Evolutionary conservation across 2,113 vertebrate genomes (phyloP).

Genomic region (Pterophyllum scalare): DNA sequence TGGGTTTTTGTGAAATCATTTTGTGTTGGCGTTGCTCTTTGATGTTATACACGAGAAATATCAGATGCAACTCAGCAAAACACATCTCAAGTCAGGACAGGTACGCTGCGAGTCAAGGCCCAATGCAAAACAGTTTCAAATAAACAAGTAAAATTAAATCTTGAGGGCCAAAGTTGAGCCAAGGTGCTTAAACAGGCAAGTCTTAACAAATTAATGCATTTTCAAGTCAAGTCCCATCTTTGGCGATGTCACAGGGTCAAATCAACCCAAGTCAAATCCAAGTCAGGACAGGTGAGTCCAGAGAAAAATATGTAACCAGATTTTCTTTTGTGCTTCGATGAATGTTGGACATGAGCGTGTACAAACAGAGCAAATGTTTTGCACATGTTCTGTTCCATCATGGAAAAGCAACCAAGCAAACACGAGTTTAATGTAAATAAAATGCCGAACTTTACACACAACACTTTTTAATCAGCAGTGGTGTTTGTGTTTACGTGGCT

Average conservation of each 20-base stretch:
- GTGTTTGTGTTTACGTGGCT: neutral
- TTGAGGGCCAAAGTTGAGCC: neutral
- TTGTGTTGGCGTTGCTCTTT: neutral
- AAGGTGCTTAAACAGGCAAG: neutral
- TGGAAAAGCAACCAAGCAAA: neutral
- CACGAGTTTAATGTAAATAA: neutral
- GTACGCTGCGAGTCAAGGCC: fast-evolving
- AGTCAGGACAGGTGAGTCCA: neutral
- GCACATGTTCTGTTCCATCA: neutral
- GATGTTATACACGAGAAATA: neutral
- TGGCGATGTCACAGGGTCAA: neutral
- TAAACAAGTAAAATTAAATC: neutral
- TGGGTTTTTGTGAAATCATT: no score
- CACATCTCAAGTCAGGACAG: neutral
- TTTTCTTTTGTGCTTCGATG: neutral
- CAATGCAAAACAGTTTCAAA: neutral
- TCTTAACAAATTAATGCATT: neutral
- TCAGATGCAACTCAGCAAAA: neutral
- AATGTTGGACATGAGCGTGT: neutral
- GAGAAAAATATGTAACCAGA: neutral
- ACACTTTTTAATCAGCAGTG: neutral
- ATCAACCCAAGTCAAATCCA: neutral
- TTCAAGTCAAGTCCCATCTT: neutral
- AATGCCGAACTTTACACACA: neutral
- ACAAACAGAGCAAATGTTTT: neutral